These are phyloP conservation scores for Cochlearius cochlearius DNA, from an alignment of 2,113 vertebrate genomes.

Conservation along the genomic window DNA sequence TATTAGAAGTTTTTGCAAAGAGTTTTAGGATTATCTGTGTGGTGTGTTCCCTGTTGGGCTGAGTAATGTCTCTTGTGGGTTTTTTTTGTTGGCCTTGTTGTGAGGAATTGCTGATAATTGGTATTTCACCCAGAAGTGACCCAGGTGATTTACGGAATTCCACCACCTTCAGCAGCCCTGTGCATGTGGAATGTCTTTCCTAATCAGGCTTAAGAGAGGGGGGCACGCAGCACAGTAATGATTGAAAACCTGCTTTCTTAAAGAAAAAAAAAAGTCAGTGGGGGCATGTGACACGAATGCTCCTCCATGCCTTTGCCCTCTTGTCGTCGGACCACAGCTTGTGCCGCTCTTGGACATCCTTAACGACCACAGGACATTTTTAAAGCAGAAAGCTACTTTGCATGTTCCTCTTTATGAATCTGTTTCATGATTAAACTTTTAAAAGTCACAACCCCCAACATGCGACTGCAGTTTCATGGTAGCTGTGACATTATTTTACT, in stretches of 20 bases:
- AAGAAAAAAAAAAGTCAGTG: not conserved
- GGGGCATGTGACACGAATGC: not conserved
- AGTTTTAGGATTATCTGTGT: not conserved
- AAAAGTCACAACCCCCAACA: not conserved
- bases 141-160: conserved; percentile 21
- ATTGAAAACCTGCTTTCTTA: not conserved
- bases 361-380: not conserved
- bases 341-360: fast-evolving
- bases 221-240: not conserved
- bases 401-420: not conserved
- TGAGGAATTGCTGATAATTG: conserved; percentile 4
- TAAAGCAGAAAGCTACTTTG: not conserved
- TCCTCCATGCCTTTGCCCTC: not conserved
- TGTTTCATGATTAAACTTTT: not conserved
- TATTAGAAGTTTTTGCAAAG: not conserved
- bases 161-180: not conserved
- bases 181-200: not conserved
- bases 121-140: conserved; percentile 44
- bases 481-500: conserved; percentile 34
- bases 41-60: not conserved
- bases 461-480: not conserved
- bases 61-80: not conserved
- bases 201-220: conserved; percentile 3
- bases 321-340: not conserved
- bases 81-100: not conserved